A percentile compares a stretch with the other conserved stretches of the same genome.
Evolutionary conservation across 2,797 vertebrate species (phyloP).

Genomic region (Xenentodon cancila): DNA sequence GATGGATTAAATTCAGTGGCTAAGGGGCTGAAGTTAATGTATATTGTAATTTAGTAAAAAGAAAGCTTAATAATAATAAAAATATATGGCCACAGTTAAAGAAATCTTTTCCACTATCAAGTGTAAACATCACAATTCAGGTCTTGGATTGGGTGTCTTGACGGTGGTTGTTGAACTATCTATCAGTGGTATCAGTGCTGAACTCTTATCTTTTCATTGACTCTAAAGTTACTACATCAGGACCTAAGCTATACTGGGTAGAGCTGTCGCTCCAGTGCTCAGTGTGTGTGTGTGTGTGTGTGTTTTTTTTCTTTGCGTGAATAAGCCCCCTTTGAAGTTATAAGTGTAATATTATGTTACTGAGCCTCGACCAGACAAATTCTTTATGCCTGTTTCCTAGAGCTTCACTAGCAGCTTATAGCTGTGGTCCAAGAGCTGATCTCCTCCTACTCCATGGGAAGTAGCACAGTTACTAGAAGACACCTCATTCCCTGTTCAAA

Average conservation of each 20-base stretch:
- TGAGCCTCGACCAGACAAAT: conserved; percentile 66
- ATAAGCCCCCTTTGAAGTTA: conserved; percentile 63
- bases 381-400: conserved; percentile 62
- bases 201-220: conserved; percentile 66
- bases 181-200: conserved; percentile 66
- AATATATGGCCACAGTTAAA: conserved; percentile 69
- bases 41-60: conserved; percentile 77
- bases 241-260: conserved; percentile 39
- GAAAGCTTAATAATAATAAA: conserved; percentile 69
- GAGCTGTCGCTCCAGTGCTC: conserved; percentile 27
- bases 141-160: conserved; percentile 48
- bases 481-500: conserved; percentile 32
- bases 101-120: conserved; percentile 69
- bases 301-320: conserved; percentile 25
- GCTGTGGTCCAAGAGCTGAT: conserved; percentile 56
- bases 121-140: conserved; percentile 68
- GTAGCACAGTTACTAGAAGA: conserved; percentile 53
- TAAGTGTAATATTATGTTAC: conserved; percentile 74
- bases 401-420: conserved; percentile 59
- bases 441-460: conserved; percentile 47
- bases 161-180: conserved; percentile 52
- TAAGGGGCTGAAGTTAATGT: conserved; percentile 81
- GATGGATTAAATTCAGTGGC: conserved; percentile 86
- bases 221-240: conserved; percentile 66
- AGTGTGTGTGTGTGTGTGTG: not conserved